These are phyloP conservation scores for Nansenia antarctica DNA, from an alignment of 2,113 vertebrate genomes.

Conservation along the genomic window DNA sequence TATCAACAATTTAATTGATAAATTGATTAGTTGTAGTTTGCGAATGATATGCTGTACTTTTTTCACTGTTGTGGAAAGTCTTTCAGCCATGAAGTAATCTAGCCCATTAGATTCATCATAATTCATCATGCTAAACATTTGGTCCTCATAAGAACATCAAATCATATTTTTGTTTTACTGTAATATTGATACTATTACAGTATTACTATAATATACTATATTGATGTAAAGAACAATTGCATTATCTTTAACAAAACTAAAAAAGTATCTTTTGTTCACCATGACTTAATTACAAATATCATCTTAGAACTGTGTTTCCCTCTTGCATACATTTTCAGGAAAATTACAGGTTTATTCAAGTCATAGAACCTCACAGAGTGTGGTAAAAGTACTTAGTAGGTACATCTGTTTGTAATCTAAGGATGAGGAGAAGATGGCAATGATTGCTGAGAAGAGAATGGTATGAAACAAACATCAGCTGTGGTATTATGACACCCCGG, in stretches of 20 bases:
- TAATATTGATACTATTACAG: no score
- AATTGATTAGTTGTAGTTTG: neutral
- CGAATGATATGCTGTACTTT: neutral
- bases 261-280: no score
- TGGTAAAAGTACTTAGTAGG: conserved; percentile 16
- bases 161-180: no score
- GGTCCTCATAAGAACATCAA: no score
- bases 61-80: neutral
- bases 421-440: conserved; percentile 43
- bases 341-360: neutral
- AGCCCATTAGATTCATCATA: neutral
- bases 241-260: no score
- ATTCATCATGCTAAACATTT: no score
- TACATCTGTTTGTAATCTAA: conserved; percentile 19
- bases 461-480: conserved; percentile 54
- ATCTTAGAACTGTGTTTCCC: no score
- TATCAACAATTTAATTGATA: neutral
- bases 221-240: no score
- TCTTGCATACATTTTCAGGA: no score
- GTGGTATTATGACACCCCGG: conserved; percentile 57
- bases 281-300: no score
- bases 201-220: no score
- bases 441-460: conserved; percentile 55
- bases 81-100: neutral
- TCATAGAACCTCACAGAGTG: conserved; percentile 3